A percentile compares a stretch with the other conserved stretches of the same genome.
These are phyloP conservation scores for Pseudorhombus dupliciocellatus DNA, from an alignment of 2,113 vertebrate species.

Conservation along the genomic window DNA sequence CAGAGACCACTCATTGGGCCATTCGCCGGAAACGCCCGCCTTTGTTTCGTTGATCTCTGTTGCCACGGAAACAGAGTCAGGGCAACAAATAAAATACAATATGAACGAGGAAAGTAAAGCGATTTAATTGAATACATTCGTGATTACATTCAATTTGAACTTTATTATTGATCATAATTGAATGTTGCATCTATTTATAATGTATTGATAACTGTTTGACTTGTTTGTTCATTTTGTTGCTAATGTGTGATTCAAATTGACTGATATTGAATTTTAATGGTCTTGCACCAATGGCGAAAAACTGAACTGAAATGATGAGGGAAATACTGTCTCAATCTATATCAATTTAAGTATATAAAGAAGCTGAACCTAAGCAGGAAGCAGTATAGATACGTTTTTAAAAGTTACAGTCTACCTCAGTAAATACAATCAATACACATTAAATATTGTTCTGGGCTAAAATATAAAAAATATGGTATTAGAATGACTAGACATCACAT, in stretches of 20 bases:
- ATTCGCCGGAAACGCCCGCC: slow-evolving; percentile 38
- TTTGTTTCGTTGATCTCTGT: slow-evolving; percentile 21
- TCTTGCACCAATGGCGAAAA: too few species aligned
- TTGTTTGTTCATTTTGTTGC: too few species aligned
- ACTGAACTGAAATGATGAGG: too few species aligned
- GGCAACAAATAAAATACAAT: not conserved
- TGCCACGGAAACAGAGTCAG: slow-evolving; percentile 9
- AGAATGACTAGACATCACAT: slow-evolving; percentile 17
- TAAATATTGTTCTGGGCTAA: slow-evolving; percentile 6
- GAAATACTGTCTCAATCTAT: not conserved
- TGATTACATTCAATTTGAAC: too few species aligned
- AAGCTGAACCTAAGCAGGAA: not conserved
- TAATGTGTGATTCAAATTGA: too few species aligned
- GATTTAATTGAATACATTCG: too few species aligned
- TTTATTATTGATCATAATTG: too few species aligned
- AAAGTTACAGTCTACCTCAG: slow-evolving; percentile 12
- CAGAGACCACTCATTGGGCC: slow-evolving; percentile 46
- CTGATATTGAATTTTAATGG: too few species aligned
- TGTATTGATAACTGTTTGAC: too few species aligned
- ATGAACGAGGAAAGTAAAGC: too few species aligned
- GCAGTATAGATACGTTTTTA: not conserved
- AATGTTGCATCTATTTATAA: too few species aligned
- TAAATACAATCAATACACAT: slow-evolving; percentile 20
- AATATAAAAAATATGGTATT: slow-evolving; percentile 24
- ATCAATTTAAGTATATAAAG: too few species aligned